These are phyloP conservation scores for Drosophila watanabei DNA, from an alignment of 1,140 invertebrate genomes.

Conservation along the genomic window DNA sequence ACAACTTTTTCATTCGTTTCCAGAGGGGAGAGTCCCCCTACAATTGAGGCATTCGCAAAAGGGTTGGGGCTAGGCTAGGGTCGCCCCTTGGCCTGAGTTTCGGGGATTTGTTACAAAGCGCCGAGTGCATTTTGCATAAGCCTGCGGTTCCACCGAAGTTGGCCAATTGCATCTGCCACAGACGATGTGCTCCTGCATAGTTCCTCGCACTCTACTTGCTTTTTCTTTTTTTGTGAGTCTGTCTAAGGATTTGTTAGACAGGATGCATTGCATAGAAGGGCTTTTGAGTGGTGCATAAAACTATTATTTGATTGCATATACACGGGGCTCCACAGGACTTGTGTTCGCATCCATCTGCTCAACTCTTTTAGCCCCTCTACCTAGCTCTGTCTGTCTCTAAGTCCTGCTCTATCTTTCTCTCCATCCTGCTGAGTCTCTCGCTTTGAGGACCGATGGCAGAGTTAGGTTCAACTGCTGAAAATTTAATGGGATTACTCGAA, in stretches of 20 bases:
- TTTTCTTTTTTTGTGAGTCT: background rate
- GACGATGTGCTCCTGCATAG: slow-evolving; percentile 24
- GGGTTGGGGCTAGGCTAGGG: slow-evolving; percentile 2
- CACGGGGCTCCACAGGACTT: slow-evolving; percentile 19
- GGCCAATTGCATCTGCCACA: slow-evolving; percentile 21
- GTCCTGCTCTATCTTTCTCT: background rate
- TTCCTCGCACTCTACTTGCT: background rate
- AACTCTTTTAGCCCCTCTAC: slow-evolving; percentile 3
- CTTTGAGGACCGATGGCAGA: slow-evolving; percentile 3
- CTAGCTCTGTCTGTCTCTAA: background rate
- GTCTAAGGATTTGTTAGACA: slow-evolving; percentile 34
- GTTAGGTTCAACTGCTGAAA: slow-evolving; percentile 25
- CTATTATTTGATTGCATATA: slow-evolving; percentile 55
- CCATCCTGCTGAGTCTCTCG: background rate
- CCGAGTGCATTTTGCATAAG: slow-evolving; percentile 81
- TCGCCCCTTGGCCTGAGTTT: background rate
- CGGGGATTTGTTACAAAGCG: slow-evolving; percentile 58
- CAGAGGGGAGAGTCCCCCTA: slow-evolving; percentile 33
- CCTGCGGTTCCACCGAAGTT: slow-evolving; percentile 54
- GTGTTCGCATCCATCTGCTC: slow-evolving; percentile 27
- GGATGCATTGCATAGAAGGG: slow-evolving; percentile 34
- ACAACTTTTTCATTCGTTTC: slow-evolving; percentile 62
- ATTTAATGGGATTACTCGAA: slow-evolving; percentile 47
- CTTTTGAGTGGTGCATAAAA: slow-evolving; percentile 50
- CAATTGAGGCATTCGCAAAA: slow-evolving; percentile 23